Evolutionary conservation across 2,113 vertebrate genomes (phyloP).

Genomic region (Amazona vittata): DNA sequence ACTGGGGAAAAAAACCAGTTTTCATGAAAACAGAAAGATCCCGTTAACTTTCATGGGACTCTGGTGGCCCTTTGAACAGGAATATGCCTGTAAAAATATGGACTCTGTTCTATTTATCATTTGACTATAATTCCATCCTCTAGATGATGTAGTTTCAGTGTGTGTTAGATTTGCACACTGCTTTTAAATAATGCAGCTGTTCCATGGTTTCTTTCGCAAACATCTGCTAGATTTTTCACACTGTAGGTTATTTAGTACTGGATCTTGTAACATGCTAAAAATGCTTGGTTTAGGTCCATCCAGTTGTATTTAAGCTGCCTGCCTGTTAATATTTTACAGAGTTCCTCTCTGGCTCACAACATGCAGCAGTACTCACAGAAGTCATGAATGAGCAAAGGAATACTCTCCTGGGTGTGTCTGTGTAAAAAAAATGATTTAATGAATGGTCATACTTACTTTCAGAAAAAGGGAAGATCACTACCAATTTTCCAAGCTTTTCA

Average conservation of each 20-base stretch:
- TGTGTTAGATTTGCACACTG: not conserved
- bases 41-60: not conserved
- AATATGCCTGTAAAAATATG: not conserved
- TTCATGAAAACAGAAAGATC: not conserved
- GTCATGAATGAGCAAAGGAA: not conserved
- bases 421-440: not conserved
- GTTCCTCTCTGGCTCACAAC: not conserved
- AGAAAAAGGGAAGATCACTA: not conserved
- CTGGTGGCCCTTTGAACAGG: not conserved
- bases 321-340: not conserved
- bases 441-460: not conserved
- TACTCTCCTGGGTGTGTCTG: not conserved
- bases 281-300: not conserved
- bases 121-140: not conserved
- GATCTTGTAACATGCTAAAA: not conserved
- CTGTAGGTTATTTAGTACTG: not conserved
- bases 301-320: not conserved
- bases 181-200: not conserved
- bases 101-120: not conserved
- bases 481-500: not conserved
- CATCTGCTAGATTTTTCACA: not conserved
- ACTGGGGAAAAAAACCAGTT: rapidly evolving
- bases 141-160: not conserved
- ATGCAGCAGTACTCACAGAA: not conserved
- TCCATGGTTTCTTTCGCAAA: not conserved